phyloP scores from a whole-genome alignment of 2,113 vertebrate species.

The Bungarus multicinctus region DNA sequence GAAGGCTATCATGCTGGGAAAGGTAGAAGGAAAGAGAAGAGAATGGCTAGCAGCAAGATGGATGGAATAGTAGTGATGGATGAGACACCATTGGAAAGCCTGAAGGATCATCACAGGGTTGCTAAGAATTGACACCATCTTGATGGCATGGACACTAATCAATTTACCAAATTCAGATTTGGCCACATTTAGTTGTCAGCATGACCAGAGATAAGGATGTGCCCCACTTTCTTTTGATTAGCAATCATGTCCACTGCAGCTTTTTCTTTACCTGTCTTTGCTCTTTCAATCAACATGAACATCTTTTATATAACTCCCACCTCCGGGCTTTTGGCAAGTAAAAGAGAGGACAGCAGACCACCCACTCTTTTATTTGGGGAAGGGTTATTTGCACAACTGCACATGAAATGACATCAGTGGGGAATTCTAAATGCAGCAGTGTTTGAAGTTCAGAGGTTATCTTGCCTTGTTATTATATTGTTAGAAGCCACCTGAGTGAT shows the following conservation, averaged over 20 bases:
- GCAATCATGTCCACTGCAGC: not conserved
- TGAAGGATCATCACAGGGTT: not conserved
- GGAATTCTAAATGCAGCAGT: not conserved
- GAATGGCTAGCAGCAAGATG: not conserved
- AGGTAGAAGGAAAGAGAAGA: not conserved
- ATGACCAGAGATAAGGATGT: not conserved
- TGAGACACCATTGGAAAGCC: not conserved
- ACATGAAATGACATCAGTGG: not conserved
- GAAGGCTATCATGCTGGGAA: not conserved
- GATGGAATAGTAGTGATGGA: not conserved
- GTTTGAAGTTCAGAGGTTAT: not conserved
- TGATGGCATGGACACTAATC: not conserved
- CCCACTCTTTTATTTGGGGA: not conserved
- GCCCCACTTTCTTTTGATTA: not conserved
- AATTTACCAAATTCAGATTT: not conserved
- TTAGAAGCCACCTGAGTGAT: not conserved
- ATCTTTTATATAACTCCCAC: not conserved
- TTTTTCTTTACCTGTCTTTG: not conserved
- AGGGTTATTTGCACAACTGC: not conserved
- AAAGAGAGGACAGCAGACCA: not conserved
- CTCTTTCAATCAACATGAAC: not conserved
- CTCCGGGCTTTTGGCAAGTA: not conserved
- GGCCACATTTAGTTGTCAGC: not conserved
- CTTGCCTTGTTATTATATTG: not conserved
- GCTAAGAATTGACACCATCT: not conserved